These are phyloP conservation scores for Polyploca ridens DNA, from an alignment of 2,888 invertebrate genomes.

Conservation along the genomic window DNA sequence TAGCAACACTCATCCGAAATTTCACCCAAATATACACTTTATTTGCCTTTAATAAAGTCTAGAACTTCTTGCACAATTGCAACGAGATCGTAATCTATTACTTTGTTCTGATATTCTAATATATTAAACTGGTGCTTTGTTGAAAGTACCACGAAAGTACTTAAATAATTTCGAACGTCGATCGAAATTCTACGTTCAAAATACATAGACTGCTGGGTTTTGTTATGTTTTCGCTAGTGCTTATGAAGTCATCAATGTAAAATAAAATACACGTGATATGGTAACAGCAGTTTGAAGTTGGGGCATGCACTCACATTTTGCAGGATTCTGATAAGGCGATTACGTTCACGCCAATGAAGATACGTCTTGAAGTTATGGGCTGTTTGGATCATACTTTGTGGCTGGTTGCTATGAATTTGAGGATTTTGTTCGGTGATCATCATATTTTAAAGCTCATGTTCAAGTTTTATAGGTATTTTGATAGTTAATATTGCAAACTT, in stretches of 20 bases:
- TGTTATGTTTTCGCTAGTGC: too few relatives aligned
- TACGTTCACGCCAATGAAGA: conserved; percentile 19
- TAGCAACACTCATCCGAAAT: not conserved
- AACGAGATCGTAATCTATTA: conserved; percentile 12
- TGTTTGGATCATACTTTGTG: conserved; percentile 11
- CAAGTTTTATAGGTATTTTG: not conserved
- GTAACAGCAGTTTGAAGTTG: not conserved
- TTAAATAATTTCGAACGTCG: not conserved
- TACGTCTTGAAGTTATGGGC: conserved; percentile 11
- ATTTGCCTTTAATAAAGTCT: not conserved
- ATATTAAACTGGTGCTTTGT: conserved; percentile 13
- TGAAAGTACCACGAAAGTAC: not conserved
- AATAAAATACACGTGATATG: not conserved
- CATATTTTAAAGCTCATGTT: conserved; percentile 10
- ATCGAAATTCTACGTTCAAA: too few relatives aligned
- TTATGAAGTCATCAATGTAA: not conserved
- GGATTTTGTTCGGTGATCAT: conserved; percentile 7
- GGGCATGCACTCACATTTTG: conserved; percentile 22
- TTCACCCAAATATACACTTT: not conserved
- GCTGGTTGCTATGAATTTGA: conserved; percentile 8
- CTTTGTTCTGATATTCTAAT: conserved; percentile 14
- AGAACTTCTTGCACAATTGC: not conserved
- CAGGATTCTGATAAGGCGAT: conserved; percentile 31
- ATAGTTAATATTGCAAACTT: not conserved
- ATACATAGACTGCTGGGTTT: not conserved